Evolutionary conservation across 2,113 vertebrate genomes (phyloP), one percentile per base, ranked within the genome.

Genomic region (Takifugu flavidus): DNA sequence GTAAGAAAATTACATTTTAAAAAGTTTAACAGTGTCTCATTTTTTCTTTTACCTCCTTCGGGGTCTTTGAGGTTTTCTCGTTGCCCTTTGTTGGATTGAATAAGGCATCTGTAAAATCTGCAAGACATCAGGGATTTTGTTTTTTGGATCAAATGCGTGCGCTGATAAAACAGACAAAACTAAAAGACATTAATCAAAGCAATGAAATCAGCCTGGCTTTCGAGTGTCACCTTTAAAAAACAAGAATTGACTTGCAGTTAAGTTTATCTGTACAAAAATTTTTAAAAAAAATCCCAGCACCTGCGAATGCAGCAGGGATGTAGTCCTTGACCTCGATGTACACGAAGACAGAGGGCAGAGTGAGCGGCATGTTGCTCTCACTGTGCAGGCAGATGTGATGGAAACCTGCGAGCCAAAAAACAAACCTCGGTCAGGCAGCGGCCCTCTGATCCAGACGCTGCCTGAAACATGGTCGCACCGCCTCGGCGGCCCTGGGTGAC

Each of bases 261-360:
- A 6, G 6, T 43, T 43, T 43, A 43, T 8, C 42, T 43, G 13
- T 8, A 11, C 14, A 49, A 44, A 70, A 62, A 20, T 20, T 20
- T 20, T 11, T 15, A 49, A 44, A 70, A 62, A 20, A 65, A 67
- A 49, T 1, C 10, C 26, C 65, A 43, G 34, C 87, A 98, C 97
- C 97, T 90, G 95, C 95, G 83, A 95, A 98, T 2, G 93, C 93
- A 13, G 97, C 96, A 0, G 97, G 96, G 20, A 99, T 92, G 0
- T 98, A 99, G 85, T 99, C 97, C 86, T 97, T 98, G 78, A 98
- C 86, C 76, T 98, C 95, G 58, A 99, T 92, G 86, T 93, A 95
- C 63, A 96, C 91, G 13, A 98, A 98, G 10, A 99, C 87, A 0
- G 95, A 87, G 0, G 97, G 95, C 89, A 99, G 83, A 50, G 92